Conservation (phyloP, 2,797 vertebrate species). For the Meda fulgida region DNA sequence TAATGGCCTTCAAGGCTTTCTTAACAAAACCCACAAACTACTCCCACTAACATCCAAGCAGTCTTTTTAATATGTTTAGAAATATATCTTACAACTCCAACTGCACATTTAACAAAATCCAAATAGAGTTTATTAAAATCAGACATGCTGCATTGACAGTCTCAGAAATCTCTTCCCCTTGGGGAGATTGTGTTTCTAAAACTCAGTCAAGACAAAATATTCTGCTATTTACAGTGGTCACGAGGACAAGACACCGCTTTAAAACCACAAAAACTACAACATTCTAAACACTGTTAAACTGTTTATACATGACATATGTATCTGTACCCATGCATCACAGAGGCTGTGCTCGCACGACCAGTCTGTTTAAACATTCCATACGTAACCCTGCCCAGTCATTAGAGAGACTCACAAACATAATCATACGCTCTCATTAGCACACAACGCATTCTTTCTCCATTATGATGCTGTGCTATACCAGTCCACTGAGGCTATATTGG, state of each 20-base stretch:
- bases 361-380: conserved; percentile 33
- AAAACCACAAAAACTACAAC: conserved; percentile 11
- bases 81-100: conserved; percentile 12
- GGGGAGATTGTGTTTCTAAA: background rate
- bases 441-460: conserved; percentile 32
- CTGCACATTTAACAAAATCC: conserved; percentile 12
- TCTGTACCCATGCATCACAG: background rate
- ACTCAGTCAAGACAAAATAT: conserved; percentile 1
- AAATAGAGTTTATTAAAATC: conserved; percentile 34
- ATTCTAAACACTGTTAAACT: background rate
- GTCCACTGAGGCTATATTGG: conserved; percentile 8
- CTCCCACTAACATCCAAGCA: background rate
- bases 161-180: conserved; percentile 1
- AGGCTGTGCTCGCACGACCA: background rate
- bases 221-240: conserved; percentile 29
- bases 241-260: background rate
- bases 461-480: conserved; percentile 22
- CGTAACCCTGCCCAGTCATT: background rate
- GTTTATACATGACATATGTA: conserved; percentile 5
- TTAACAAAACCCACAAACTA: conserved; percentile 4
- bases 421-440: background rate
- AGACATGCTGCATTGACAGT: conserved; percentile 30
- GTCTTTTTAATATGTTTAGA: conserved; percentile 16
- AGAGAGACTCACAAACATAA: conserved; percentile 9
- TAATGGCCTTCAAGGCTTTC: background rate